Percentiles rank a stretch among this genome's conserved stretches.
Evolutionary conservation across 2,113 vertebrate species (phyloP).

Genomic region (cat (Felis catus)): F.catus_Fca126_mat1.0 CM031420.1:157574501-157575000

Average conservation of each 20-base stretch:
- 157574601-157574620: not conserved
- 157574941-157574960: too few species aligned
- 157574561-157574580: not conserved
- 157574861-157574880: too few species aligned
- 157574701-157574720: not conserved
- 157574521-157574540: not conserved
- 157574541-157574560: slow-evolving; percentile 34
- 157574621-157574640: too few species aligned
- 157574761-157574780: not conserved
- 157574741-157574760: too few species aligned
- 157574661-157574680: too few species aligned
- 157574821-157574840: not conserved
- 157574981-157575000: too few species aligned
- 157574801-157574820: not conserved
- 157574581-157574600: not conserved
- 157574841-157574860: not conserved
- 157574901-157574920: not conserved
- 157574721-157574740: too few species aligned
- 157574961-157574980: not conserved
- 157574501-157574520: slow-evolving; percentile 61
- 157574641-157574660: rapidly evolving
- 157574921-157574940: too few species aligned
- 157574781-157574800: not conserved
- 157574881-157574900: not conserved
- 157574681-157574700: not conserved